These are phyloP conservation scores for Ips nitidus DNA, from an alignment of 1,140 invertebrate genomes.

Conservation along the genomic window DNA sequence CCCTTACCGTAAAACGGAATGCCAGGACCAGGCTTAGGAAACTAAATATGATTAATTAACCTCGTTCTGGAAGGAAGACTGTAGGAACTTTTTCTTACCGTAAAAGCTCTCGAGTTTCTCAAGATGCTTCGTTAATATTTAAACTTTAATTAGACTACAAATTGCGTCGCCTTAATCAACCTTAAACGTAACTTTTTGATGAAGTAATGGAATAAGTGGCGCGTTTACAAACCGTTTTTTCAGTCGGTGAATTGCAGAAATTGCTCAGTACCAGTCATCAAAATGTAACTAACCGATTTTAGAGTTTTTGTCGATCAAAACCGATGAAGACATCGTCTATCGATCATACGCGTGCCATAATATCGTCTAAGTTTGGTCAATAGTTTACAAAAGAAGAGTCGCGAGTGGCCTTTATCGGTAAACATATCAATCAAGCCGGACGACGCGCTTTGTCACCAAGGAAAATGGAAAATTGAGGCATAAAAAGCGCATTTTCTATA, in stretches of 20 bases:
- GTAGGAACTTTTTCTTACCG: background rate
- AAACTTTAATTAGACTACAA: slow-evolving; percentile 13
- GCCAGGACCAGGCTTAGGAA: background rate
- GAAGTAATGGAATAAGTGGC: background rate
- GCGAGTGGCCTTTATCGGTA: slow-evolving; percentile 15
- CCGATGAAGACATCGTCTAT: background rate
- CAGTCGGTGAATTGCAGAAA: background rate
- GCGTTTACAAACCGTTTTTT: background rate
- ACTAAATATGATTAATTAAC: background rate
- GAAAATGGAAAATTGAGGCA: slow-evolving; percentile 10
- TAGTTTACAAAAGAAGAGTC: background rate
- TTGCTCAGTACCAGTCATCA: background rate
- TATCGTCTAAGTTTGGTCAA: background rate
- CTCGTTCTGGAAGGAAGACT: background rate
- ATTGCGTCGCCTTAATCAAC: slow-evolving; percentile 5
- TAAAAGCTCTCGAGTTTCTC: background rate
- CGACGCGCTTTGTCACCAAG: slow-evolving; percentile 1
- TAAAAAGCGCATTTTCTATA: slow-evolving; percentile 10
- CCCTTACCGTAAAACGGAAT: too few species aligned
- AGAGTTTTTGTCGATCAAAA: background rate
- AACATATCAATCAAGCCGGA: slow-evolving; percentile 24
- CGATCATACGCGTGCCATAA: background rate
- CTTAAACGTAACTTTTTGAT: slow-evolving; percentile 13
- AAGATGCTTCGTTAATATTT: slow-evolving; percentile 6
- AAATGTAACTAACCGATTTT: background rate